Conservation (phyloP, 2,888 invertebrate species). For the Dynastes tityus region DNA sequence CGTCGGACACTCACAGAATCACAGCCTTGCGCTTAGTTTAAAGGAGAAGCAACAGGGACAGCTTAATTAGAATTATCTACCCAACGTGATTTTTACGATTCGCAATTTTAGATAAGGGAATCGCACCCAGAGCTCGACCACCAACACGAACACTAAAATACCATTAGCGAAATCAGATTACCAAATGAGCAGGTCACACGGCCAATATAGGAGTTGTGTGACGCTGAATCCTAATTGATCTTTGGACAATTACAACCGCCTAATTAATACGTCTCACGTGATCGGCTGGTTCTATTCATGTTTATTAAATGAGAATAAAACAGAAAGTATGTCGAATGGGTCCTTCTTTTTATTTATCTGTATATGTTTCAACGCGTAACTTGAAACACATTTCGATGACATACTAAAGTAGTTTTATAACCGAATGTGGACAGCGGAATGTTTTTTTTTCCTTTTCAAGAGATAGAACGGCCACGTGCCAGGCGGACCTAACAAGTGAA, state of each 20-base stretch:
- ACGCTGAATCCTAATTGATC: slow-evolving; percentile 18
- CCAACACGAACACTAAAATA: slow-evolving; percentile 40
- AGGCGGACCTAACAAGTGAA: slow-evolving; percentile 35
- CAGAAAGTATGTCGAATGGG: background rate
- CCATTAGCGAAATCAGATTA: slow-evolving; percentile 21
- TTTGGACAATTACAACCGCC: background rate
- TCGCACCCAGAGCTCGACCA: slow-evolving; percentile 5
- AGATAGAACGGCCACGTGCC: slow-evolving; percentile 52
- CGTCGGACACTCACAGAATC: no score
- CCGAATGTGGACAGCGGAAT: slow-evolving; percentile 29
- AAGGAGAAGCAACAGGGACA: background rate
- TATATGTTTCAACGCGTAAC: background rate
- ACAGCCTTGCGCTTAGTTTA: no score
- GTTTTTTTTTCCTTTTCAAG: slow-evolving; percentile 34
- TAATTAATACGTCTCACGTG: slow-evolving; percentile 15
- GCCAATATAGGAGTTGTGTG: background rate
- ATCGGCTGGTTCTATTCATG: background rate
- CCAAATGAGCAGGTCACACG: background rate
- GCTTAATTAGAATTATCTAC: slow-evolving; percentile 43
- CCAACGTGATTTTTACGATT: background rate
- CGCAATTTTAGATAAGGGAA: slow-evolving; percentile 21
- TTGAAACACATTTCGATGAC: slow-evolving; percentile 36
- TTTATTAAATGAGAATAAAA: slow-evolving; percentile 26
- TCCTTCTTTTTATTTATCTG: slow-evolving; percentile 4
- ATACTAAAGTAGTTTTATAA: slow-evolving; percentile 41